Evolutionary conservation across 2,113 vertebrate genomes (phyloP).

Genomic region (Corynorhinus townsendii): DNA sequence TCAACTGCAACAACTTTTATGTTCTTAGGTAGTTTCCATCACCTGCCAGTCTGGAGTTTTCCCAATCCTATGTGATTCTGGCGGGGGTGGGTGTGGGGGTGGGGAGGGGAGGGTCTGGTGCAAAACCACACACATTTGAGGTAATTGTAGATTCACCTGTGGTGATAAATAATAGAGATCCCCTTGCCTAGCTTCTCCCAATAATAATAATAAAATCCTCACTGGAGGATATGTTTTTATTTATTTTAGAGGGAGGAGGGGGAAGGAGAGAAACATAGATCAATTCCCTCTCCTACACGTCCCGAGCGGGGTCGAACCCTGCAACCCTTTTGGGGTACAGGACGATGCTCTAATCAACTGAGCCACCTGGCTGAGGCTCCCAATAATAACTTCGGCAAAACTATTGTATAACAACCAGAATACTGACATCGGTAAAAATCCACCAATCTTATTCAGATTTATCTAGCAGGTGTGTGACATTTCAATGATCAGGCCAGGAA

Average conservation of each 20-base stretch:
- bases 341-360: background rate
- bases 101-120: background rate
- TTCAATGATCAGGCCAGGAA: background rate
- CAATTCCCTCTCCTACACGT: background rate
- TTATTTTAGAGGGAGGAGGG: background rate
- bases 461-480: background rate
- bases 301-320: background rate
- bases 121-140: background rate
- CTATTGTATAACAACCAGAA: background rate
- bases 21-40: background rate
- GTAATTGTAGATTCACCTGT: background rate
- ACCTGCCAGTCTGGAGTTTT: background rate
- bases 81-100: rapidly evolving
- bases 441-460: background rate
- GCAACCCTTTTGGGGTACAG: background rate
- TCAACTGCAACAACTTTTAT: background rate
- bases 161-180: background rate
- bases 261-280: too few species aligned
- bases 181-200: background rate
- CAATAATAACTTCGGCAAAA: background rate
- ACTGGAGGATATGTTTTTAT: background rate
- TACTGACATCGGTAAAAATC: too few species aligned
- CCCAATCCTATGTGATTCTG: background rate
- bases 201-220: background rate
- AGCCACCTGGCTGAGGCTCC: too few species aligned